Evolutionary conservation across 1,140 invertebrate genomes (phyloP).

Genomic region (Drosophila yakuba): DNA sequence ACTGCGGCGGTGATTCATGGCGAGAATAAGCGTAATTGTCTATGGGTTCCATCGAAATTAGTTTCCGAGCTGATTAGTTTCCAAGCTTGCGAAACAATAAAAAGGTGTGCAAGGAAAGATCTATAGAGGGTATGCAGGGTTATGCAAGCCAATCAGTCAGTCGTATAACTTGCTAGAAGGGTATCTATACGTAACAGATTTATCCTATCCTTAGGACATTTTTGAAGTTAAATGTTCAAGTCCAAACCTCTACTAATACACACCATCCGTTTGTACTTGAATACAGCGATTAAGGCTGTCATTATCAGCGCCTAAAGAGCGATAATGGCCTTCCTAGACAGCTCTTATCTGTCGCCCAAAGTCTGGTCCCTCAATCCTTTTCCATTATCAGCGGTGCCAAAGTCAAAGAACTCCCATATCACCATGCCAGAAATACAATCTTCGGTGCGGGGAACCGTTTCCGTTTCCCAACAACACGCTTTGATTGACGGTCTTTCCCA

Average conservation of each 20-base stretch:
- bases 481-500: slow-evolving; percentile 33
- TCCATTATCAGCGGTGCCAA: neutral
- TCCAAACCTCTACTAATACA: too few species aligned
- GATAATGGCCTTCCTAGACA: neutral
- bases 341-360: slow-evolving; percentile 1
- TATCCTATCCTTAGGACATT: too few species aligned
- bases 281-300: neutral
- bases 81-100: neutral
- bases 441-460: slow-evolving; percentile 17
- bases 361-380: slow-evolving; percentile 13
- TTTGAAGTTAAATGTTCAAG: too few species aligned
- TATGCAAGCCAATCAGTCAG: neutral
- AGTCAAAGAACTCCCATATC: slow-evolving; percentile 3
- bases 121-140: neutral
- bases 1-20: slow-evolving; percentile 25
- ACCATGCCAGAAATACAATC: neutral
- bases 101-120: too few species aligned
- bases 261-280: neutral
- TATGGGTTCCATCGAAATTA: neutral
- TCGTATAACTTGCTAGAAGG: too few species aligned
- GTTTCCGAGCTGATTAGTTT: neutral
- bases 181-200: too few species aligned
- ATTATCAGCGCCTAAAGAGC: neutral
- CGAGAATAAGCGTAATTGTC: slow-evolving; percentile 4
- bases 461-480: slow-evolving; percentile 17